A percentile compares a stretch with the other conserved stretches of the same genome.
Evolutionary conservation across 1,140 invertebrate species (phyloP).

Genomic region (Bursaphelenchus mucronatus): DNA sequence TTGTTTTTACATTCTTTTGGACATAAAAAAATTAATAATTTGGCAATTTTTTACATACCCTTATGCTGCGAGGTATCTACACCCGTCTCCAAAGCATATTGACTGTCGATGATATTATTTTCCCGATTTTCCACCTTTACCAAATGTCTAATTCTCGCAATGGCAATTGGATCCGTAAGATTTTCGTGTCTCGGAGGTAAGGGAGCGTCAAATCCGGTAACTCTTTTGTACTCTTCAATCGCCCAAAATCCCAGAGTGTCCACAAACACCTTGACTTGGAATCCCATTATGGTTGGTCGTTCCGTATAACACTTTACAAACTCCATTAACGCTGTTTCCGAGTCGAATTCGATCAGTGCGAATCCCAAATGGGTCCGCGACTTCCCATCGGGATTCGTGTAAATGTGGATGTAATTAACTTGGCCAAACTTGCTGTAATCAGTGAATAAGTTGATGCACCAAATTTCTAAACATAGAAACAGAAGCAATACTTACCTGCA

Average conservation of each 20-base stretch:
- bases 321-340: constrained; percentile 7
- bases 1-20: no score
- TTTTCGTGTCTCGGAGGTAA: no score
- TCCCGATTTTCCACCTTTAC: no score
- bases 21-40: no score
- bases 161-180: no score
- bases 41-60: no score
- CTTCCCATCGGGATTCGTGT: constrained; percentile 20
- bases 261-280: constrained; percentile 18
- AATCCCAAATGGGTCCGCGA: constrained; percentile 33
- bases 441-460: no score
- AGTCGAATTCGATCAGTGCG: constrained; percentile 34
- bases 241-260: constrained; percentile 9
- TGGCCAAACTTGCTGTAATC: constrained; percentile 18
- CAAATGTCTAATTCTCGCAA: no score
- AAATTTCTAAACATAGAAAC: no score
- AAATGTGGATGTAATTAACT: constrained; percentile 26
- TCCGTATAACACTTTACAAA: constrained; percentile 1
- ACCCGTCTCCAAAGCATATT: no score
- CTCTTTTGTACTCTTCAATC: constrained; percentile 11
- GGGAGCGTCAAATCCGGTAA: not conserved
- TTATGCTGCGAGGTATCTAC: no score
- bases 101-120: no score
- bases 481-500: constrained; percentile 24
- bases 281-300: constrained; percentile 16